phyloP scores from a whole-genome alignment of 23 tunicate species.

The Ciona savignyi region DNA sequence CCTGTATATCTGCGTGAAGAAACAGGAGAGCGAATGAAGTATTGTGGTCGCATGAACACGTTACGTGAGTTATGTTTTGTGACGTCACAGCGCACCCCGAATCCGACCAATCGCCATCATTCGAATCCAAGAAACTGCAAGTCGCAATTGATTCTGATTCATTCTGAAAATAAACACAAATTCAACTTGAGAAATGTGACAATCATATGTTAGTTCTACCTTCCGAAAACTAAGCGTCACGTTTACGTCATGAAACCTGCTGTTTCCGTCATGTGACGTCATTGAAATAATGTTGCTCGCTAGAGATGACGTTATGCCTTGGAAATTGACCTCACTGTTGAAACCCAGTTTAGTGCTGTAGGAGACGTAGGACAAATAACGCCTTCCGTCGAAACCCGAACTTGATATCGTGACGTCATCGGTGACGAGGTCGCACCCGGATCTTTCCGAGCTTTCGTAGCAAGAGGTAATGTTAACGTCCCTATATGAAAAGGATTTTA shows the following conservation, averaged over 20 bases:
- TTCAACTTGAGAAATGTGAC: constrained; percentile 5
- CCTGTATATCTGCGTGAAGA: constrained; percentile 68
- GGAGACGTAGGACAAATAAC: background rate
- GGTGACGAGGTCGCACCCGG: background rate
- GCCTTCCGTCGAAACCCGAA: background rate
- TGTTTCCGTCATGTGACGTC: background rate
- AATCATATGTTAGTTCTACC: background rate
- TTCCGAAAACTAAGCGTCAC: background rate
- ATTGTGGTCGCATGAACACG: constrained; percentile 85
- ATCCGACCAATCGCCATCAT: constrained; percentile 18
- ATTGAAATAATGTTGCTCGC: background rate
- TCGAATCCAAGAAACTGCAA: constrained; percentile 25
- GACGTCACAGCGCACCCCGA: constrained; percentile 26
- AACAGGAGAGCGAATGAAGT: constrained; percentile 87
- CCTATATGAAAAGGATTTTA: too few species aligned
- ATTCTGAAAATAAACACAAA: constrained; percentile 29
- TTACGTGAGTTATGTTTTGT: constrained; percentile 33
- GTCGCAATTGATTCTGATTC: background rate
- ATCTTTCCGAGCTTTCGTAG: background rate
- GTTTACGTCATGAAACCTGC: background rate
- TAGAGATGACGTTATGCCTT: background rate
- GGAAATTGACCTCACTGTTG: background rate
- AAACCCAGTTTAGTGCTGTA: background rate
- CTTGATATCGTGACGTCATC: constrained; percentile 4
- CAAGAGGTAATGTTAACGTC: constrained; percentile 1